Conservation (phyloP, 1,140 invertebrate genomes). For the Lethrus apterus region DNA sequence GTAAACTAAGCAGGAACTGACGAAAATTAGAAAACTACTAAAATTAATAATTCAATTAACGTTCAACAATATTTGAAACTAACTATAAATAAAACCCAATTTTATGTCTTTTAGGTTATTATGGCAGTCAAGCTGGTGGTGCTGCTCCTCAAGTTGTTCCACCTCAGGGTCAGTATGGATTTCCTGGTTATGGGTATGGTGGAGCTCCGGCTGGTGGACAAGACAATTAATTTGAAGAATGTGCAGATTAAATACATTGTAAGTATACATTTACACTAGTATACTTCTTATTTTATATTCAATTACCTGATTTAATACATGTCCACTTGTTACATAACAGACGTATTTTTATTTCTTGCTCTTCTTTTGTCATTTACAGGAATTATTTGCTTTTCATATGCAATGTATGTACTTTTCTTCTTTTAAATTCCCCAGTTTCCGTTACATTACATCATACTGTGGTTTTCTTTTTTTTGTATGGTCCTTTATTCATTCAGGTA, state of each 20-base stretch:
- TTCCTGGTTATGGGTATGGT: slow-evolving; percentile 34
- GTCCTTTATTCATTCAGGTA: not conserved
- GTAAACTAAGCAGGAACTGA: too few species aligned
- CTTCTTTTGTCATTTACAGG: slow-evolving; percentile 24
- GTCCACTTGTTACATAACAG: slow-evolving; percentile 4
- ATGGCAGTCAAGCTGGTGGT: slow-evolving; percentile 32
- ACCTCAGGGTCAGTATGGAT: slow-evolving; percentile 34
- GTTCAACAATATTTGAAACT: slow-evolving; percentile 8
- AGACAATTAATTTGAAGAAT: slow-evolving; percentile 22
- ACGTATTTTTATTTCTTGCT: slow-evolving; percentile 14
- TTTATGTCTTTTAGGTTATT: too few species aligned
- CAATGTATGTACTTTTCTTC: slow-evolving; percentile 16
- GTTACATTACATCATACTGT: slow-evolving; percentile 2
- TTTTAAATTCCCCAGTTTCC: slow-evolving; percentile 3
- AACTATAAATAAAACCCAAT: slow-evolving; percentile 7
- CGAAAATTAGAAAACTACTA: not conserved
- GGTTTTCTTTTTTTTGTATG: not conserved
- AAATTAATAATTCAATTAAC: not conserved
- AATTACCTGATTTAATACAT: slow-evolving; percentile 6
- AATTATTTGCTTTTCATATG: slow-evolving; percentile 12
- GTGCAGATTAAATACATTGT: slow-evolving; percentile 15
- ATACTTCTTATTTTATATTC: slow-evolving; percentile 6
- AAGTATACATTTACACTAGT: not conserved
- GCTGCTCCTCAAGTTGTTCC: slow-evolving; percentile 26
- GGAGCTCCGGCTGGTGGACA: slow-evolving; percentile 21